phyloP scores from a whole-genome alignment of 2,113 vertebrate genomes.

The Myrmecophaga tridactyla region DNA sequence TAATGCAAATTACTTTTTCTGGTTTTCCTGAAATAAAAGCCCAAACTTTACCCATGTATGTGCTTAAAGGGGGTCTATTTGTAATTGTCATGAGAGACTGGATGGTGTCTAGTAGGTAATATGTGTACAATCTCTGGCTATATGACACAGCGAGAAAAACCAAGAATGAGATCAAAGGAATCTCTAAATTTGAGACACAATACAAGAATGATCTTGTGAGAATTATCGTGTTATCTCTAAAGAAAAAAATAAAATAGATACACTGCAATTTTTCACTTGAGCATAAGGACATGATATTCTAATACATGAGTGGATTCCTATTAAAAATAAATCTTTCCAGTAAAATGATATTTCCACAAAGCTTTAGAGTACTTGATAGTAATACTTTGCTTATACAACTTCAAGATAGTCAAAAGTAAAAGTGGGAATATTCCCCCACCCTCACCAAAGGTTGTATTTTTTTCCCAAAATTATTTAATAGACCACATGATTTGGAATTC shows the following conservation, averaged over 20 bases:
- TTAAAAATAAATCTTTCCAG: constrained; percentile 5
- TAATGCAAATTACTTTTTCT: not conserved
- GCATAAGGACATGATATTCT: not conserved
- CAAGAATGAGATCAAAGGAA: not conserved
- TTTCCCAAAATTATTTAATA: not conserved
- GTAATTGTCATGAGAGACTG: not conserved
- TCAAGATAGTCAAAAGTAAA: not conserved
- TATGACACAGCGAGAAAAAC: not conserved
- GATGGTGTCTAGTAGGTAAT: not conserved
- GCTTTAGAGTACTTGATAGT: not conserved
- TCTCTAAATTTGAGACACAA: not conserved
- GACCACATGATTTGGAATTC: not conserved
- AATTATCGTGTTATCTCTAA: not conserved
- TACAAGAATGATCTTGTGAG: not conserved
- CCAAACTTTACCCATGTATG: not conserved
- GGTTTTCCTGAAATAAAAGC: not conserved
- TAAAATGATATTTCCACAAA: not conserved
- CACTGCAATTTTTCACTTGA: not conserved
- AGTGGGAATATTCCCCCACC: not conserved
- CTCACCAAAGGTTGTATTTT: not conserved
- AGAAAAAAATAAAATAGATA: not conserved
- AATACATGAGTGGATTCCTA: not conserved
- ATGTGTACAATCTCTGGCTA: not conserved
- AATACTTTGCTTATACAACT: not conserved
- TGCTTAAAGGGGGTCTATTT: not conserved